phyloP scores from a whole-genome alignment of 2,888 invertebrate genomes.

The Orchesella flavescens region DNA sequence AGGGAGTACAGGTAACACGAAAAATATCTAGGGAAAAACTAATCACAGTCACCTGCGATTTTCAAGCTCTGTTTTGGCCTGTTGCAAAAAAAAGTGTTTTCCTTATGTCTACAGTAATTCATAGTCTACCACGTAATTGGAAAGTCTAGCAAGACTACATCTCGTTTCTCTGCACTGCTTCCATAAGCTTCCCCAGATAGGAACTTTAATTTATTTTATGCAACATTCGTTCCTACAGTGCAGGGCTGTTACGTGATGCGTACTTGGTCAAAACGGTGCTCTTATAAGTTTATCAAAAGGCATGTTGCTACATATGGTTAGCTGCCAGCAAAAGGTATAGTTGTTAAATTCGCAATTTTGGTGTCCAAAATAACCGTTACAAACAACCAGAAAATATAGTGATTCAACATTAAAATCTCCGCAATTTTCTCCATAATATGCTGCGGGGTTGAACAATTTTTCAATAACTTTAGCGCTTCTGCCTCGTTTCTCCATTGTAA shows the following conservation, averaged over 20 bases:
- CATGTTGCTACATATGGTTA: no score
- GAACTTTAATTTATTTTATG: conserved; percentile 49
- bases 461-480: no score
- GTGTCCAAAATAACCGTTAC: not conserved
- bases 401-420: conserved; percentile 34
- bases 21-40: conserved; percentile 45
- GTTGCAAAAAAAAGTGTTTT: conserved; percentile 41
- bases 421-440: not conserved
- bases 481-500: no score
- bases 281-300: no score
- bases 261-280: conserved; percentile 20
- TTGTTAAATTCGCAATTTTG: conserved; percentile 5
- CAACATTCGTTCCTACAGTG: conserved; percentile 29
- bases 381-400: not conserved
- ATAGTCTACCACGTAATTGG: conserved; percentile 10
- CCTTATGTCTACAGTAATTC: conserved; percentile 43
- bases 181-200: conserved; percentile 23
- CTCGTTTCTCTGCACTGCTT: not conserved
- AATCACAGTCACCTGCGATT: conserved; percentile 60
- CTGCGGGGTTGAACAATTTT: no score
- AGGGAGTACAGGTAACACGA: conserved; percentile 45
- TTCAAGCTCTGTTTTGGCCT: conserved; percentile 39
- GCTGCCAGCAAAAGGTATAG: no score
- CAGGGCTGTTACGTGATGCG: conserved; percentile 26
- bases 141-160: not conserved